Percentiles rank a stretch among this genome's conserved stretches.
phyloP scores from a whole-genome alignment of 2,797 vertebrate species.

The Setipinna tenuifilis region DNA sequence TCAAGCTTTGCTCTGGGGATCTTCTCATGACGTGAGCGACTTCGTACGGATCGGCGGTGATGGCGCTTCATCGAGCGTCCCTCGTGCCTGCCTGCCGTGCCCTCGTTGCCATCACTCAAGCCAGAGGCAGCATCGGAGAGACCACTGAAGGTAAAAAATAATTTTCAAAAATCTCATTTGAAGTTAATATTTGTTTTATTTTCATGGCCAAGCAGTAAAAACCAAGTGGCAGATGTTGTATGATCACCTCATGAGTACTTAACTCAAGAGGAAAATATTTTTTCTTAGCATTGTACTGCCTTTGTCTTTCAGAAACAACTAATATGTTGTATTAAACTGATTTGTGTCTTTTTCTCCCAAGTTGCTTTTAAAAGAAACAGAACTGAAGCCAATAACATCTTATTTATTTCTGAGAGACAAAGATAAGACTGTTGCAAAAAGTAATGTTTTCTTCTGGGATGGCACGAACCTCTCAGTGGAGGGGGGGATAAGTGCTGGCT shows the following conservation, averaged over 20 bases:
- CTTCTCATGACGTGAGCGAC: conserved; percentile 94
- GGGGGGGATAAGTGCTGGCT: conserved; percentile 54
- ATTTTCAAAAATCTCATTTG: no score
- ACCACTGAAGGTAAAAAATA: conserved; percentile 71
- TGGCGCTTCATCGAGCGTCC: conserved; percentile 87
- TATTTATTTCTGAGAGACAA: no score
- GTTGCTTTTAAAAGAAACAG: not conserved
- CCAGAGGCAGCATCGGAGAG: conserved; percentile 90
- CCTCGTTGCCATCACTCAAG: conserved; percentile 94
- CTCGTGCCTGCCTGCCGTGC: conserved; percentile 86
- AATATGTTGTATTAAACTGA: no score
- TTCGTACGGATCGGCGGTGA: conserved; percentile 90
- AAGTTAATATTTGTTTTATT: no score
- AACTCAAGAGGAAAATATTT: not conserved
- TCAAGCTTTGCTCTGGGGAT: conserved; percentile 87
- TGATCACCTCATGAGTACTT: not conserved
- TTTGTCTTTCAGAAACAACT: no score
- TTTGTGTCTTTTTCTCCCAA: no score
- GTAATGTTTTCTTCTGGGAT: not conserved
- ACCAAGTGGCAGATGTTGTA: not conserved
- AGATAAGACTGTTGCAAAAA: not conserved
- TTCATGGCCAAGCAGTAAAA: no score
- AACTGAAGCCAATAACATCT: not conserved
- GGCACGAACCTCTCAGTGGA: conserved; percentile 70
- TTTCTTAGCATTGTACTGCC: no score